Evolutionary conservation across 2,113 vertebrate genomes (phyloP).

Genomic region (Mixornis gularis): DNA sequence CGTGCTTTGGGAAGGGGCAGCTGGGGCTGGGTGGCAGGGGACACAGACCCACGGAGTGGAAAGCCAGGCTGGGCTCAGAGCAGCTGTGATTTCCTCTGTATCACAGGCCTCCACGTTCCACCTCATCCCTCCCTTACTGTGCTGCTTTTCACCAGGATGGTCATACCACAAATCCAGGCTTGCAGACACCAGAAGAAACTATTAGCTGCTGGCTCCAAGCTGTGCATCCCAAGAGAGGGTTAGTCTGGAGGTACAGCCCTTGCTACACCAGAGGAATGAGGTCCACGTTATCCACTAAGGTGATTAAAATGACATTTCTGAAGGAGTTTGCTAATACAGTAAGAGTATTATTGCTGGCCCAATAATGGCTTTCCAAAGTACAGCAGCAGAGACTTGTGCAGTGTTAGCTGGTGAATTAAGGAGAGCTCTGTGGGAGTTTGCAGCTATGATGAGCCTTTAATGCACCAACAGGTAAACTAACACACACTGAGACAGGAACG

Average conservation of each 20-base stretch:
- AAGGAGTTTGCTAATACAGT: neutral
- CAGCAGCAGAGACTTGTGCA: neutral
- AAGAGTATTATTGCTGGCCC: neutral
- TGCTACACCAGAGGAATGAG: neutral
- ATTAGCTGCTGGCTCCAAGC: neutral
- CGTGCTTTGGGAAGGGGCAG: neutral
- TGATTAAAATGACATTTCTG: constrained; percentile 29
- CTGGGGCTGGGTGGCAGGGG: constrained; percentile 20
- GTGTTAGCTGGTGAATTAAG: constrained; percentile 9
- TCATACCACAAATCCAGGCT: neutral
- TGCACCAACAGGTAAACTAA: neutral
- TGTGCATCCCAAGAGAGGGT: neutral
- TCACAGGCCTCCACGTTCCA: neutral
- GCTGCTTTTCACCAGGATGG: accelerated
- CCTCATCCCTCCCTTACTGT: neutral
- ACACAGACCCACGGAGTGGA: accelerated
- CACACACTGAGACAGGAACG: neutral
- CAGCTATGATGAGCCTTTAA: constrained; percentile 18
- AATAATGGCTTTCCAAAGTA: neutral
- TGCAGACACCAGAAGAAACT: neutral
- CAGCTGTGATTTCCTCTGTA: neutral
- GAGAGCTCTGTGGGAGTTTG: neutral
- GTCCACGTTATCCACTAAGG: neutral
- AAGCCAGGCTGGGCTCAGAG: neutral
- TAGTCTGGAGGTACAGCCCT: neutral